Percentiles rank a stretch among this genome's conserved stretches.
phyloP scores from a whole-genome alignment of 2,113 vertebrate genomes.

The Ploceus nigricollis region DNA sequence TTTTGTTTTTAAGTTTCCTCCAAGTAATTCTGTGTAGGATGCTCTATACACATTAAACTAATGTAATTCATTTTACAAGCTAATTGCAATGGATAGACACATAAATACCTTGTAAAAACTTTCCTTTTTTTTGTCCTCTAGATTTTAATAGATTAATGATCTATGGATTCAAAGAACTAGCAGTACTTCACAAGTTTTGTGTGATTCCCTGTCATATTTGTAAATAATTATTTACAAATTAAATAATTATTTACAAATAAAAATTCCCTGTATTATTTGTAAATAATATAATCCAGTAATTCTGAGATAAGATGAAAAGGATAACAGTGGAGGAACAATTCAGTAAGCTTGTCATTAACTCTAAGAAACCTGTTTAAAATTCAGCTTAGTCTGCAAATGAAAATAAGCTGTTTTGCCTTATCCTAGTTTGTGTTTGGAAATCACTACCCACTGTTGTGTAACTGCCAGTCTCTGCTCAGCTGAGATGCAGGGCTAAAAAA shows the following conservation, averaged over 20 bases:
- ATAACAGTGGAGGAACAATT: background rate
- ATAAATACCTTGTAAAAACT: background rate
- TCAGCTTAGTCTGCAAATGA: background rate
- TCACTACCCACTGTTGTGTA: background rate
- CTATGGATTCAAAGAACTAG: background rate
- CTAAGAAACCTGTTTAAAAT: background rate
- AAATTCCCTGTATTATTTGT: background rate
- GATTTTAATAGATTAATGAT: background rate
- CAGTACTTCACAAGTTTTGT: background rate
- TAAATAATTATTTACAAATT: too few relatives aligned
- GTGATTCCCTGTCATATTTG: background rate
- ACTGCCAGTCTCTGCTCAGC: background rate
- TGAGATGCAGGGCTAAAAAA: background rate
- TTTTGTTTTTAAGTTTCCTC: background rate
- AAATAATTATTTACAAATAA: too few relatives aligned
- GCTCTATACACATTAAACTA: background rate
- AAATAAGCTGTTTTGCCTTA: background rate
- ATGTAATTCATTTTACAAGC: background rate
- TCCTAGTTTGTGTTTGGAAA: background rate
- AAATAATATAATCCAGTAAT: background rate
- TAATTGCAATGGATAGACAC: background rate
- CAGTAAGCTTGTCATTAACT: background rate
- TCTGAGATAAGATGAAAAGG: background rate
- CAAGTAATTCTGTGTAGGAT: background rate
- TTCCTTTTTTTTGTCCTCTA: background rate